Evolutionary conservation across 2,888 invertebrate species (phyloP).

Genomic region (Gisinianus flammeolus): DNA sequence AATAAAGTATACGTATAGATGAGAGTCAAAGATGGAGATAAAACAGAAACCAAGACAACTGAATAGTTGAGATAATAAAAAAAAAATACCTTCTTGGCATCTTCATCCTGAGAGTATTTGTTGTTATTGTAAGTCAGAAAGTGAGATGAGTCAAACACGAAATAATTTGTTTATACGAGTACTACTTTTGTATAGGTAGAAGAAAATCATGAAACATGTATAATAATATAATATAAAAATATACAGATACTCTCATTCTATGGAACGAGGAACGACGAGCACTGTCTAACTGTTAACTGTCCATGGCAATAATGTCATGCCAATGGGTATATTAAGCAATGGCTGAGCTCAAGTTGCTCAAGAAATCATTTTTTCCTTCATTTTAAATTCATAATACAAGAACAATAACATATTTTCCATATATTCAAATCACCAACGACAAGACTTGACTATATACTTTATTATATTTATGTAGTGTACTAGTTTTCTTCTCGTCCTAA

Average conservation of each 20-base stretch:
- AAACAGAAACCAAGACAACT: background rate
- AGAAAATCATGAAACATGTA: background rate
- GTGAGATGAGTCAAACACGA: constrained; percentile 16
- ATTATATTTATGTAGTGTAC: background rate
- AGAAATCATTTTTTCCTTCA: constrained; percentile 7
- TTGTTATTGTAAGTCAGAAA: constrained; percentile 2
- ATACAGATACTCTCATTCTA: background rate
- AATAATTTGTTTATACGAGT: too few relatives aligned
- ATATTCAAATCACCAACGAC: background rate
- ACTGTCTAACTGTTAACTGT: background rate
- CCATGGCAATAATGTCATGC: constrained; percentile 10
- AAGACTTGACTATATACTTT: background rate
- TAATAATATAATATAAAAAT: background rate
- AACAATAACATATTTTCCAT: background rate
- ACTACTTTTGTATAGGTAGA: too few relatives aligned
- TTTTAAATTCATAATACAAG: constrained; percentile 9
- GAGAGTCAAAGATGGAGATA: background rate
- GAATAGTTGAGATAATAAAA: background rate
- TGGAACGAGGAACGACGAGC: background rate
- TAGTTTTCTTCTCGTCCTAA: too few relatives aligned
- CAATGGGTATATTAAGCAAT: constrained; percentile 30
- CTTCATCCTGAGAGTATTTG: too few relatives aligned
- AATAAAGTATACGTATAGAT: background rate
- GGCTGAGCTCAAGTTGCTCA: too few relatives aligned
- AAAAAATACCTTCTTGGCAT: background rate